A percentile compares a stretch with the other conserved stretches of the same genome.
Evolutionary conservation across 2,888 invertebrate genomes (phyloP).

Genomic region (Capitulum mitella): DNA sequence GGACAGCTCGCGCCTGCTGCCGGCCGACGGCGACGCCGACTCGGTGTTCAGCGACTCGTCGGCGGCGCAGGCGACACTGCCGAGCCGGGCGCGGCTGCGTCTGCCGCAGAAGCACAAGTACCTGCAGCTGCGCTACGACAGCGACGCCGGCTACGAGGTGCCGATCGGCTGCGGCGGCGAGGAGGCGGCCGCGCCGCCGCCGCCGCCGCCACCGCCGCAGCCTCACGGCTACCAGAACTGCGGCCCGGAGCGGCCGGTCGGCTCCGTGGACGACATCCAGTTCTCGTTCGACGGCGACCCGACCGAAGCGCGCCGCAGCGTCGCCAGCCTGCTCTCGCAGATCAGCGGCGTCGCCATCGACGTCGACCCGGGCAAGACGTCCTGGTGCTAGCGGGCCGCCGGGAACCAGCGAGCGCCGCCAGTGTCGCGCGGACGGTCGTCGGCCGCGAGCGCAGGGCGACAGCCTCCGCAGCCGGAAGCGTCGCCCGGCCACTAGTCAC

Average conservation of each 20-base stretch:
- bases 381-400: conserved; percentile 8
- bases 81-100: conserved; percentile 36
- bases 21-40: conserved; percentile 11
- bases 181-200: conserved; percentile 38
- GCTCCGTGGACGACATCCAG: conserved; percentile 18
- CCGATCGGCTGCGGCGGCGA: conserved; percentile 42
- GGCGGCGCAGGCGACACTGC: conserved; percentile 43
- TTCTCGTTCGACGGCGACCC: neutral
- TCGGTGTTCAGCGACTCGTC: conserved; percentile 7
- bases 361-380: neutral
- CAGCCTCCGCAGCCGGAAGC: neutral
- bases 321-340: conserved; percentile 6
- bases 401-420: neutral
- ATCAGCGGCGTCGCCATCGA: conserved; percentile 20
- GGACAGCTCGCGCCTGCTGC: neutral
- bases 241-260: neutral
- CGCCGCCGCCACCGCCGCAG: conserved; percentile 32
- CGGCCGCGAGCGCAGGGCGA: neutral
- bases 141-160: conserved; percentile 47
- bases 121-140: conserved; percentile 47
- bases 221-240: conserved; percentile 13
- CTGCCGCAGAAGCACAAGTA: conserved; percentile 36
- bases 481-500: no score
- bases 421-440: neutral
- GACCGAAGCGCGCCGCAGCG: neutral